Base-by-base conservation (phyloP, 2,113 vertebrate species). In the Anguilla rostrata region DNA sequence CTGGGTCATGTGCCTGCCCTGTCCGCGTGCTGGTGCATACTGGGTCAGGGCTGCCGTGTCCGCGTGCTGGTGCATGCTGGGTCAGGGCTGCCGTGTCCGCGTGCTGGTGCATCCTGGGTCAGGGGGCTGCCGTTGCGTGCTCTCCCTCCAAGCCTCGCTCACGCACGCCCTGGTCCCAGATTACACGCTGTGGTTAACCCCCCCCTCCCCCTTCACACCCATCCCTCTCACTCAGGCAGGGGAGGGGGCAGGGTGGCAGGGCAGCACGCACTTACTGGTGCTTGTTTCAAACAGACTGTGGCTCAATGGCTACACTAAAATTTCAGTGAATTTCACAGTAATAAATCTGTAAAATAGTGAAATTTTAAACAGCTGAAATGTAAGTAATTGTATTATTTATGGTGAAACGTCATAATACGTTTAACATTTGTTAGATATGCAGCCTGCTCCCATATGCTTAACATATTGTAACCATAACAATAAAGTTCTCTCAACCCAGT, bases 51-150 rank as follows among this genome's bases (percentile, higher is more conserved):
- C 29, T 40, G 15, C 81, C 29, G 75, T 88, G 34, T 34, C 34
- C 63, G 84, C 75, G 81, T 86, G 84, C 39, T 26, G 34, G 34
- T 34, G 34, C 34, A 34, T 34, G 34, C 34, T 34, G 34, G 34
- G 34, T 34, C 53, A n/a, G 71, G 83, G 18, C 56, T 83, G 83
- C n/a, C 29, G 83, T 56, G 66, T 78, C 15, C 78, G 66, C 75
- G 29, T 16, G 66, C 26, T n/a, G 14, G 78, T n/a, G 40, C 41
- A 34, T 34, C 0, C 34, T 34, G 34, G 34, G 34, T 34, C 53
- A n/a, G 71, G 83, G 57, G 60, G 57, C 29, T 40, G 15, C 81
- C 29, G 75, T 88, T 80, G 84, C 75, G 71, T 86, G 84, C 39
- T 26, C 66, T 60, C 66, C 39, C 46, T 56, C 46, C 34, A 60